Evolutionary conservation across 2,113 vertebrate genomes (phyloP), one percentile per base, ranked within the genome.

Genomic region (Desmodus rotundus): DNA sequence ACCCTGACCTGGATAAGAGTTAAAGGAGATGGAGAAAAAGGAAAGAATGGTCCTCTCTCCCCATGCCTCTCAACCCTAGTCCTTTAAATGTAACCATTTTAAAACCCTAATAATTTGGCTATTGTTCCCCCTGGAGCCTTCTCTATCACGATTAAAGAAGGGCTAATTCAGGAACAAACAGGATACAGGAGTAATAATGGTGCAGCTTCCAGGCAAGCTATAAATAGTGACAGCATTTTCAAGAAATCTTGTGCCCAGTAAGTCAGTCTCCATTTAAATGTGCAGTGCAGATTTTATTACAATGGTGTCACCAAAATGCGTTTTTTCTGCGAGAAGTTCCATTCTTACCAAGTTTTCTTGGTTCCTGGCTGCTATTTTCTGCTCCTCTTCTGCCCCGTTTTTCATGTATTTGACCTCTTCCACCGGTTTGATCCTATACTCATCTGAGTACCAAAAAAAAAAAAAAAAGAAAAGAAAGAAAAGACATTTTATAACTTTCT

Each of bases 351-450:
- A 98, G 97, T 99, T 99, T 97, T 99, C 98, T 97, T 99, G 98
- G 98, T 99, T 99, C 98, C 98, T 98, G 97, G 98, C 98, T 97
- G 98, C 98, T 98, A 99, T 97, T 97, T 98, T 98, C 98, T 99
- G 98, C 96, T 99, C 98, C 97, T 98, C 98, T 98, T 99, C 98
- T 96, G 98, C 98, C 96, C 98, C 98, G 95, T 98, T 98, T 98
- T 98, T 98, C 98, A 99, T 99, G 98, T 99, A 99, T 98, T 99
- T 99, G 97, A 99, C 99, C 98, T 99, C 99, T 98, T 99, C 99
- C 98, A 99, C 99, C 93, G 99, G 99, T 99, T 99, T 99, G 99
- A 99, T 99, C 98, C 99, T 99, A 99, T 99, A 99, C 98, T 99
- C 99, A 98, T 99, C 99, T 99, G 98, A 98, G 89, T 89, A 97